Evolutionary conservation across 2,797 vertebrate genomes (phyloP), one percentile per base, ranked within the genome.

Genomic region (Remorina albescens): DNA sequence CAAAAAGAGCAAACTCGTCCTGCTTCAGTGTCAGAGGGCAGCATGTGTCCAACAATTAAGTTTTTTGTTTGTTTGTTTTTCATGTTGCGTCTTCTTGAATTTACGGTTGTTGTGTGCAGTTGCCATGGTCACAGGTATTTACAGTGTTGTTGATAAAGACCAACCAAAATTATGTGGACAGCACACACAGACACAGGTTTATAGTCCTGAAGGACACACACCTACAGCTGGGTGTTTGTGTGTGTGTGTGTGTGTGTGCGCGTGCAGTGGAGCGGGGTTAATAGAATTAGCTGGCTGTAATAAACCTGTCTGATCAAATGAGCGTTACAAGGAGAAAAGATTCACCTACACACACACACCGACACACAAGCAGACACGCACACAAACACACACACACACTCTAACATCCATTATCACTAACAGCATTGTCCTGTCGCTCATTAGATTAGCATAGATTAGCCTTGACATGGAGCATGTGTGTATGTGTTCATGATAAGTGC

Each of bases 381-480:
- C 59, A 65, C 65, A 49, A 44, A 34, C 19, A 44, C 57, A 64
- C 74, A 69, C 51, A 64, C 41, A 67, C 58, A 36, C 62, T 0
- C 46, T 28, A 19, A 67, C 78, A 75, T 77, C 66, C 67, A 81
- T 82, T 84, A 77, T 46, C 1, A 36, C 69, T 82, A 78, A 79
- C 83, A 78, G 77, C 72, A 63, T 76, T 70, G 78, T 81, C 57
- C 67, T 71, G 72, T 72, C 67, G 2, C 78, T 83, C 82, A 83
- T 83, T 85, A 80, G 66, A 88, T 88, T 82, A 88, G 57, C 81
- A 82, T 76, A 81, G 86, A 86, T 88, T 88, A 84, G 79, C 69
- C 69, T 81, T 79, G 84, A 86, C 78, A 69, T 47, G 76, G 42
- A 44, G 50, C 54, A 44, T 51, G 62, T 74, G 51, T 68, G 67